Base-by-base conservation (phyloP, 2,797 vertebrate species). In the Argya squamiceps region DNA sequence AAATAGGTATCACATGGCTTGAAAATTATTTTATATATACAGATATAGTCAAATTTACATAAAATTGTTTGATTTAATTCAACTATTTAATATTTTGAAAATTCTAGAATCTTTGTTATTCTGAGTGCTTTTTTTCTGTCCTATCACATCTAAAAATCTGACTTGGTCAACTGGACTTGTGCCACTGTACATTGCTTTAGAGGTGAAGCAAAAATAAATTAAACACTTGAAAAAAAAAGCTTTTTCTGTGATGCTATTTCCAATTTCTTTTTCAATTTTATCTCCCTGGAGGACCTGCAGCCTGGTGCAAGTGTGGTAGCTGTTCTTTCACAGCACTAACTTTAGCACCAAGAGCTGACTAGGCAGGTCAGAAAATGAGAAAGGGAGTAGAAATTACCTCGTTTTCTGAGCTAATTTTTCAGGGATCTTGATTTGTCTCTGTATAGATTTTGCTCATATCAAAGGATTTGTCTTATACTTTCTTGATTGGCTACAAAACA, bases 161-260 rank as follows among this genome's bases (percentile, higher is more conserved):
- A n/a, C 12, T n/a, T 63, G 6, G 37, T 69, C 41, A 53, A 12
- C 5, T 47, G 17, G 26, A 56, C 1, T 21, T 73, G 6, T 50
- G 26, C 49, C 20, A 56, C 14, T 17, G 56, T 75, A 41, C 1
- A 0, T 26, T 85, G 30, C 1, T 52, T 6, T 63, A 69, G 9
- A 69, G 9, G 12, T 62, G 14, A 68, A 88, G 18, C 10, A 90
- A 93, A 71, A 59, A 63, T 43, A 37, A 68, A 43, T 59, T 37
- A 15, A 52, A 58, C 65, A 13, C 2, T 43, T 1, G 4, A 2
- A 69, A 68, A 64, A 64, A 39, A 50, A 2, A 21, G 0, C 0
- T 46, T 68, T 71, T 79, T 44, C 36, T 81, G 27, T 50, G 17
- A 62, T 87, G 27, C 1, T 3, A 21, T 63, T 74, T 74, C n/a